phyloP scores from a whole-genome alignment of 2,888 invertebrate genomes.

The Biston stratarius region DNA sequence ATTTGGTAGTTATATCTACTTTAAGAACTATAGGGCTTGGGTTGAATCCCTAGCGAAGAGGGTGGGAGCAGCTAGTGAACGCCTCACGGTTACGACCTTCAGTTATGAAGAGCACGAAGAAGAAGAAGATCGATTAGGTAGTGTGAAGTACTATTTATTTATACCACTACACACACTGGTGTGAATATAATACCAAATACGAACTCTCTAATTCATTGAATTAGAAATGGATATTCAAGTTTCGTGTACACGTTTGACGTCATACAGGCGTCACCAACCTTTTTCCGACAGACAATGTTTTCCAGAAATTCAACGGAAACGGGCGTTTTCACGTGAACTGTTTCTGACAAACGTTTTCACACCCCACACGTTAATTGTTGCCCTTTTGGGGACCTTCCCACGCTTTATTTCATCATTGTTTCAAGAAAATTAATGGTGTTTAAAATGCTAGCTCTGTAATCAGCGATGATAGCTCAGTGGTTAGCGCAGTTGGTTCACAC shows the following conservation, averaged over 20 bases:
- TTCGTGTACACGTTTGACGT: constrained; percentile 11
- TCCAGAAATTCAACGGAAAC: constrained; percentile 7
- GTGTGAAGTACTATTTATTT: no score
- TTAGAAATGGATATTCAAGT: background rate
- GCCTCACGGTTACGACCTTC: no score
- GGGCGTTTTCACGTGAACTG: background rate
- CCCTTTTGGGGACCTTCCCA: constrained; percentile 7
- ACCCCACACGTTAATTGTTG: constrained; percentile 2
- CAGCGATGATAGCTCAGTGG: background rate
- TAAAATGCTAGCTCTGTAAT: background rate
- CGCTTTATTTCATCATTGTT: background rate
- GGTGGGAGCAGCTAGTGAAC: no score
- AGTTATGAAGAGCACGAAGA: no score
- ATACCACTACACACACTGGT: no score
- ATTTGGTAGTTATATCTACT: no score
- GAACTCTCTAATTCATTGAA: constrained; percentile 1
- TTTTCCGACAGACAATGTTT: constrained; percentile 1
- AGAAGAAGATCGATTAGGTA: no score
- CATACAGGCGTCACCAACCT: constrained; percentile 24
- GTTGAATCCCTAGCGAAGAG: no score
- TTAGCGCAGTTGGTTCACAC: no score
- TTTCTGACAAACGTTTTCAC: constrained; percentile 10
- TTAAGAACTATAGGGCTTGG: no score
- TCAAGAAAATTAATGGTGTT: constrained; percentile 6
- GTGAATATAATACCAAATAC: background rate